Conservation (phyloP, 2,797 vertebrate genomes). For the Chromobotia macracanthus region DNA sequence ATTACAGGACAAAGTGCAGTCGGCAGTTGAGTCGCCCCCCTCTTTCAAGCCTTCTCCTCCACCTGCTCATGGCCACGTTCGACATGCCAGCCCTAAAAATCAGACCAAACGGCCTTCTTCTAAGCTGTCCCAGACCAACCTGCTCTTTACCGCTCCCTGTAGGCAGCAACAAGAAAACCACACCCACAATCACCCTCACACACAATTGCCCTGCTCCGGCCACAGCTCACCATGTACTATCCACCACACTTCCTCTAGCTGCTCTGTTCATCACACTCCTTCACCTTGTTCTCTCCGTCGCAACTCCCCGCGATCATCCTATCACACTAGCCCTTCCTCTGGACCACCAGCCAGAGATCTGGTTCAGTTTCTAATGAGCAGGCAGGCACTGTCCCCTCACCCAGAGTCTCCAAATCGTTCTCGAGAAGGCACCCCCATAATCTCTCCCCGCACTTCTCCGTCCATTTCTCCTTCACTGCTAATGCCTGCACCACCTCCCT, state of each 20-base stretch:
- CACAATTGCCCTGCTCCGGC: slow-evolving; percentile 31
- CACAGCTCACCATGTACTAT: slow-evolving; percentile 49
- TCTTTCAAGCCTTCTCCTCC: slow-evolving; percentile 71
- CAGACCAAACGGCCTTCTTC: slow-evolving; percentile 74
- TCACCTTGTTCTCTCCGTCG: slow-evolving; percentile 50
- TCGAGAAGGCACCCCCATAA: slow-evolving; percentile 65
- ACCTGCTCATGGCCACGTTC: slow-evolving; percentile 60
- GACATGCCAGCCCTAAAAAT: slow-evolving; percentile 64
- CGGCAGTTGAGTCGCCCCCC: slow-evolving; percentile 74
- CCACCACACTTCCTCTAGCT: slow-evolving; percentile 54
- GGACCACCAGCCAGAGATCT: slow-evolving; percentile 69
- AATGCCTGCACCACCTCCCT: slow-evolving; percentile 63
- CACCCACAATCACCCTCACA: slow-evolving; percentile 34
- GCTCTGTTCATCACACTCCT: slow-evolving; percentile 47
- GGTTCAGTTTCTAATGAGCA: slow-evolving; percentile 85
- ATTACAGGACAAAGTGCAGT: slow-evolving; percentile 81
- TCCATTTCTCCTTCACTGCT: slow-evolving; percentile 68
- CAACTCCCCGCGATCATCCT: slow-evolving; percentile 53
- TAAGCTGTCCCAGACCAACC: slow-evolving; percentile 73
- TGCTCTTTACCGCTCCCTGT: slow-evolving; percentile 75
- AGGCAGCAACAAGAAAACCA: slow-evolving; percentile 69
- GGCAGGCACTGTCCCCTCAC: slow-evolving; percentile 72
- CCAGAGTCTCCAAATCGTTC: slow-evolving; percentile 58
- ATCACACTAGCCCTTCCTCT: slow-evolving; percentile 59
- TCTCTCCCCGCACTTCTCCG: slow-evolving; percentile 67